These are phyloP conservation scores for Bibio marci DNA, from an alignment of 2,888 invertebrate species.

Conservation along the genomic window DNA sequence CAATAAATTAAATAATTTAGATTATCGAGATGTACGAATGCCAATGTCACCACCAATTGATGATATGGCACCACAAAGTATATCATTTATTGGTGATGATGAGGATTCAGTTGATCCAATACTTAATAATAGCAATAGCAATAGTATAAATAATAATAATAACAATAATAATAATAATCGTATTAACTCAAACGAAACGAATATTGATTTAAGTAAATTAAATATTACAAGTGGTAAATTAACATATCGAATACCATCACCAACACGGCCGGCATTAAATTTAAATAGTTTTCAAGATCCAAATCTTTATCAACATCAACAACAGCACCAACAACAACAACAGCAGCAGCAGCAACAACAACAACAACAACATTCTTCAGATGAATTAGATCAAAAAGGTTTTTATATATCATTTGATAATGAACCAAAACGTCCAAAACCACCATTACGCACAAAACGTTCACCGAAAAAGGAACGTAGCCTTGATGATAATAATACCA, in stretches of 20 bases:
- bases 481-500: slow-evolving; percentile 13
- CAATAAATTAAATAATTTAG: slow-evolving; percentile 12
- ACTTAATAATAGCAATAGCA: slow-evolving; percentile 12
- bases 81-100: slow-evolving; percentile 72
- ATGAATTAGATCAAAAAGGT: slow-evolving; percentile 49
- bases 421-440: slow-evolving; percentile 77
- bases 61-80: slow-evolving; percentile 87
- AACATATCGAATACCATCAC: slow-evolving; percentile 80
- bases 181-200: slow-evolving; percentile 7
- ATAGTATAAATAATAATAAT: background rate
- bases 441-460: slow-evolving; percentile 59
- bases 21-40: slow-evolving; percentile 18
- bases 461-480: slow-evolving; percentile 60
- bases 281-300: slow-evolving; percentile 49
- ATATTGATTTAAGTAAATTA: slow-evolving; percentile 47
- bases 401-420: slow-evolving; percentile 91
- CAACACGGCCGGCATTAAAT: slow-evolving; percentile 55
- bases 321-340: slow-evolving; percentile 18
- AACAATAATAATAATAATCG: slow-evolving; percentile 12
- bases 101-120: slow-evolving; percentile 30
- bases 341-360: slow-evolving; percentile 9
- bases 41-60: slow-evolving; percentile 46
- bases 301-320: too few relatives aligned
- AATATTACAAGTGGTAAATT: slow-evolving; percentile 76
- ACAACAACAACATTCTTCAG: slow-evolving; percentile 19